Base-by-base conservation (phyloP, 35 echinoderm and acorn worm genomes). In the Chiridota heheva region DNA sequence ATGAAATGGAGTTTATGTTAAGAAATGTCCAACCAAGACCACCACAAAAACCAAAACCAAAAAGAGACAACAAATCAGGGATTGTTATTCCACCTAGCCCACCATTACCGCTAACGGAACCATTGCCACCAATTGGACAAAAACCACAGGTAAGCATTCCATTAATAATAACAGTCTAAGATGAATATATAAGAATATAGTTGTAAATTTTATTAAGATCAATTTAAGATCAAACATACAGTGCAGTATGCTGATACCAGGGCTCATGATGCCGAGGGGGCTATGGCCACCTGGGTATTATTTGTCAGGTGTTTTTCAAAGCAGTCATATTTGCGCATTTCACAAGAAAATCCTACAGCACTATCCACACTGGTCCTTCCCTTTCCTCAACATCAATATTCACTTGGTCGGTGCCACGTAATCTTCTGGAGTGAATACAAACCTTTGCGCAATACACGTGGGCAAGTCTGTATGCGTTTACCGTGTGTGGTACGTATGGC, bases 91-190 rank as follows among this genome's bases (percentile, higher is more conserved):
- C 89, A 20, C 65, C 76, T 20, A 88, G 61, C 32, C 94, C 89
- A 6, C 94, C 94, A 33, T 25, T 97, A 65, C 94, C 94, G 42
- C 47, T 83, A 32, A 91, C 89, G 48, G 81, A 82, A 36, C 94
- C 94, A 63, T 72, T 97, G 64, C 94, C 94, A 91, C 94, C 94
- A 3, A 97, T 97, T 67, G 94, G 88, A 12, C 60, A 91, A 62
- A 95, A 89, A 84, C 70, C 71, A 67, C 89, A 97, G 88, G 94
- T 97, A 91, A 62, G 65, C 34, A 7, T 69, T n/a, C n/a, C n/a
- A n/a, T n/a, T n/a, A n/a, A n/a, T n/a, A n/a, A 32, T 36, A 15
- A 18, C 12, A 65, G 7, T 18, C 10, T 31, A 31, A 15, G 12
- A 8, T 65, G 62, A 53, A 53, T 13, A 13, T 13, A 13, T 53